These are phyloP conservation scores for Subacronicta megacephala DNA, from an alignment of 2,888 invertebrate species.

Conservation along the genomic window DNA sequence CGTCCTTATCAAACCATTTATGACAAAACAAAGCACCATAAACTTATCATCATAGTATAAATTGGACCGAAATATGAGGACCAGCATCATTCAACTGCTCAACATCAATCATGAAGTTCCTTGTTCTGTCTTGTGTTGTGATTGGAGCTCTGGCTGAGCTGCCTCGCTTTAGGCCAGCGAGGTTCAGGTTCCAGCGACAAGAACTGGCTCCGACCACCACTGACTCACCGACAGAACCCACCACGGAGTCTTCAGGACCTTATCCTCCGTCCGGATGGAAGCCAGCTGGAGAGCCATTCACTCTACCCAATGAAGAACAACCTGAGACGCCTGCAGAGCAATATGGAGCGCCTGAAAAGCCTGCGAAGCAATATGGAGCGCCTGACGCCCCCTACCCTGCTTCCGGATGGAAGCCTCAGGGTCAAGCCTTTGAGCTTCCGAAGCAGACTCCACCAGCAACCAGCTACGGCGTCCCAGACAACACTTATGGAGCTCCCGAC, in stretches of 20 bases:
- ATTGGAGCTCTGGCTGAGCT: constrained; percentile 76
- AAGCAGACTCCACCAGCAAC: constrained; percentile 69
- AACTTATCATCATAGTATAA: constrained; percentile 72
- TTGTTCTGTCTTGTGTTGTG: constrained; percentile 70
- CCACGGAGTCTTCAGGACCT: constrained; percentile 73
- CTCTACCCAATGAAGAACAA: constrained; percentile 65
- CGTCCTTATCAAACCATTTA: constrained; percentile 75
- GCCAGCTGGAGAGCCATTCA: constrained; percentile 77
- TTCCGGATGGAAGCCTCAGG: constrained; percentile 84
- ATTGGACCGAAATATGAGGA: constrained; percentile 55
- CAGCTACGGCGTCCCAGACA: constrained; percentile 76
- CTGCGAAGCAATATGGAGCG: constrained; percentile 62
- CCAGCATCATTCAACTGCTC: constrained; percentile 64
- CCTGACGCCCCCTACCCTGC: constrained; percentile 75
- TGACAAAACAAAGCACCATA: constrained; percentile 79
- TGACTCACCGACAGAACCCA: constrained; percentile 76
- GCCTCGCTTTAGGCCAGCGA: constrained; percentile 84
- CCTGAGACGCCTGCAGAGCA: constrained; percentile 67
- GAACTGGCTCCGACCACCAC: constrained; percentile 83
- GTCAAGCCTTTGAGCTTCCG: constrained; percentile 78
- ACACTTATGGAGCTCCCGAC: constrained; percentile 72
- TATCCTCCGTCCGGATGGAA: constrained; percentile 82
- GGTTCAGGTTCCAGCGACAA: constrained; percentile 83
- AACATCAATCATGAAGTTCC: constrained; percentile 75
- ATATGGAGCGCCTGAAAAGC: constrained; percentile 64